A percentile compares a stretch with the other conserved stretches of the same genome.
These are phyloP conservation scores for Clarias fuscus DNA, from an alignment of 2,797 vertebrate species.

Conservation along the genomic window DNA sequence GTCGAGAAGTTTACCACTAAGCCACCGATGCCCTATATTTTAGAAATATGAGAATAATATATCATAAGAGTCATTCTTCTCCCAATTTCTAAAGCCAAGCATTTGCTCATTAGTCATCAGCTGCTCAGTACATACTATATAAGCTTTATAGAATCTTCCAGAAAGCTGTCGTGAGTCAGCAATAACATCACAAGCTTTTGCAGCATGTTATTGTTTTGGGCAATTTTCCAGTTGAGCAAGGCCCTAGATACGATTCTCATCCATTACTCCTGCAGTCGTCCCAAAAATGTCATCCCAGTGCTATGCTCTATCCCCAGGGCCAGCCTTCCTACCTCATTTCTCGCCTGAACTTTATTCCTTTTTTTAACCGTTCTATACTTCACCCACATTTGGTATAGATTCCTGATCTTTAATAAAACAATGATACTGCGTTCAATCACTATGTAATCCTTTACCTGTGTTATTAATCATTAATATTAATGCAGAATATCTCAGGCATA, in stretches of 20 bases:
- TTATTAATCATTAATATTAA: slow-evolving; percentile 9
- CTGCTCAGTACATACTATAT: neutral
- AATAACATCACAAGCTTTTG: slow-evolving; percentile 35
- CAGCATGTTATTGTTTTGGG: slow-evolving; percentile 53
- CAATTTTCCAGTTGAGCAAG: slow-evolving; percentile 62
- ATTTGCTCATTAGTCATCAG: neutral
- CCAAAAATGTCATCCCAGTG: slow-evolving; percentile 76
- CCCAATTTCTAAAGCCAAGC: neutral
- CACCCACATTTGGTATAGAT: slow-evolving; percentile 61
- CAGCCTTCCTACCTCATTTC: slow-evolving; percentile 34
- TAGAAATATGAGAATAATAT: neutral
- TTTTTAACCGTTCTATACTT: slow-evolving; percentile 44
- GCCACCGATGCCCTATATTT: too few relatives aligned
- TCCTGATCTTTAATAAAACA: slow-evolving; percentile 42
- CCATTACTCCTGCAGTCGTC: slow-evolving; percentile 75
- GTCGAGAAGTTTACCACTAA: too few relatives aligned
- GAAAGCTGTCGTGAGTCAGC: neutral
- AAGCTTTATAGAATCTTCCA: slow-evolving; percentile 9
- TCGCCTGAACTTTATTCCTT: slow-evolving; percentile 12
- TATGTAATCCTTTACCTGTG: neutral
- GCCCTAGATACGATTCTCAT: slow-evolving; percentile 74
- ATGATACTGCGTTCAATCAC: neutral
- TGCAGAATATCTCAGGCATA: neutral
- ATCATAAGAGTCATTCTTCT: neutral
- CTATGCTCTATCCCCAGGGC: slow-evolving; percentile 67